These are phyloP conservation scores for Phyllotreta cruciferae DNA, from an alignment of 2,888 invertebrate genomes.

Conservation along the genomic window DNA sequence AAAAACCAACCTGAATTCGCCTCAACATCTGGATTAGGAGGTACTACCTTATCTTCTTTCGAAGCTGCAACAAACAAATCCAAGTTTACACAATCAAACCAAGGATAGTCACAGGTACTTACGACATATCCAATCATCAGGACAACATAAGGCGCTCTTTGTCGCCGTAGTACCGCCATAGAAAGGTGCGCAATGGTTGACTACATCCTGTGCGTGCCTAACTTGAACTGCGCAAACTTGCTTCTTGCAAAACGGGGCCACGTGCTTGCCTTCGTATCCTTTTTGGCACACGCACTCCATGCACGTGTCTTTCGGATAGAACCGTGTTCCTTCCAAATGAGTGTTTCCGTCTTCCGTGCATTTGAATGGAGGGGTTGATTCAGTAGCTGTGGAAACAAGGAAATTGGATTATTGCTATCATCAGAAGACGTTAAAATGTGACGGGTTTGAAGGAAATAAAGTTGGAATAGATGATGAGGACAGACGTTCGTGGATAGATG, in stretches of 20 bases:
- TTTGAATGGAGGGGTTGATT: not conserved
- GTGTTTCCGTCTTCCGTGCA: not conserved
- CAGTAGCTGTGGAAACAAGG: not conserved
- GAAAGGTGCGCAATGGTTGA: constrained; percentile 17
- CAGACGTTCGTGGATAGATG: too few species aligned
- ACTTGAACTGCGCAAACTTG: constrained; percentile 11
- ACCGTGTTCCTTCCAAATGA: constrained; percentile 11
- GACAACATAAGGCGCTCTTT: constrained; percentile 28
- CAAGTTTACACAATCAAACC: not conserved
- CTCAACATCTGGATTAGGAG: constrained; percentile 12
- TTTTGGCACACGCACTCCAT: constrained; percentile 25
- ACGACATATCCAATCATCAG: constrained; percentile 33
- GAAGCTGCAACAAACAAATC: constrained; percentile 11
- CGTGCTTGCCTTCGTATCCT: constrained; percentile 25
- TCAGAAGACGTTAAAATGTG: too few species aligned
- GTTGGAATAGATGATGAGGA: too few species aligned
- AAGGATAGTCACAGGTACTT: constrained; percentile 14
- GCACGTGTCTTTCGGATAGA: constrained; percentile 23
- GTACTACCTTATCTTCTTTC: not conserved
- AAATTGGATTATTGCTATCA: too few species aligned
- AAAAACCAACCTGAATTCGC: constrained; percentile 23
- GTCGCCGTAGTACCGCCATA: not conserved
- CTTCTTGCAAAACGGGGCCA: constrained; percentile 5
- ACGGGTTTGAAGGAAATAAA: too few species aligned
- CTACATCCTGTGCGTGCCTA: constrained; percentile 4